phyloP scores from a whole-genome alignment of 2,797 vertebrate species.

The Tinamus major region DNA sequence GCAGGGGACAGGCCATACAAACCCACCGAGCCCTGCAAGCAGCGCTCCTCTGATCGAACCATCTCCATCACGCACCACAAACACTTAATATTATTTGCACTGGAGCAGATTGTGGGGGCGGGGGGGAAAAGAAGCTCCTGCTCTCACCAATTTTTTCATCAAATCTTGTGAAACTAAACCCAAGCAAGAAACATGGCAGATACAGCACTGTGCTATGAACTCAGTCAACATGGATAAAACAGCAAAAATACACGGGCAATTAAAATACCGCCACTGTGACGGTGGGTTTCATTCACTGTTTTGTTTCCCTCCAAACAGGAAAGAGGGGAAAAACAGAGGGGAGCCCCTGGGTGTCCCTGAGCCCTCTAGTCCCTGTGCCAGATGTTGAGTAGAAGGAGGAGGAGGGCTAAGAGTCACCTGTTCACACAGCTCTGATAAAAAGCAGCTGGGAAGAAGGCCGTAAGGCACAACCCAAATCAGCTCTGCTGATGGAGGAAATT shows the following conservation, averaged over 20 bases:
- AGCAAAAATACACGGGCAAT: neutral
- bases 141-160: neutral
- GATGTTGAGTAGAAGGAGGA: neutral
- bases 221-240: neutral
- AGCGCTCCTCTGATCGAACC: neutral
- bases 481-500: slow-evolving; percentile 26
- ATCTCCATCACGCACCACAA: neutral
- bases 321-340: neutral
- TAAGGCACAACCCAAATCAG: slow-evolving; percentile 24
- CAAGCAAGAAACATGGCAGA: slow-evolving; percentile 28
- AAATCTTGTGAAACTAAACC: neutral
- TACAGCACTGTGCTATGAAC: neutral
- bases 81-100: neutral
- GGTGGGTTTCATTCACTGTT: too few relatives aligned
- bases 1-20: slow-evolving; percentile 51
- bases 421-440: slow-evolving; percentile 15
- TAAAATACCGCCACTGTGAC: too few relatives aligned
- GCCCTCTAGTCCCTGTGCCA: neutral
- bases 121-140: neutral
- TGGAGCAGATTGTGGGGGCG: neutral
- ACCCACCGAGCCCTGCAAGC: neutral
- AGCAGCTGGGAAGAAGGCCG: slow-evolving; percentile 2
- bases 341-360: accelerated
- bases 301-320: neutral
- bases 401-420: neutral